Evolutionary conservation across 2,113 vertebrate genomes (phyloP).

Genomic region (Cyphomyrus plagiostoma): DNA sequence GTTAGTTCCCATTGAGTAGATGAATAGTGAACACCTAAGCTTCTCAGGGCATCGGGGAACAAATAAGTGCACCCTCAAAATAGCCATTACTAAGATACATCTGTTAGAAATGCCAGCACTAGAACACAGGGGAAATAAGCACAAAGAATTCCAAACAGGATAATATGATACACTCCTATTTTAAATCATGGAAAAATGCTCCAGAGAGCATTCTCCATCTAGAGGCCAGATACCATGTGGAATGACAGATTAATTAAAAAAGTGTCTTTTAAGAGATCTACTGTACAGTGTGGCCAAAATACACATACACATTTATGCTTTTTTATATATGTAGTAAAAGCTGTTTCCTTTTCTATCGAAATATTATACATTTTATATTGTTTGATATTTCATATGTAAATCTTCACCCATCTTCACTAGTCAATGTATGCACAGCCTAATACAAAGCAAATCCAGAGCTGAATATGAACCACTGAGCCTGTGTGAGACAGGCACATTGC

Average conservation of each 20-base stretch:
- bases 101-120: slow-evolving; percentile 12
- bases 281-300: neutral
- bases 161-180: slow-evolving; percentile 16
- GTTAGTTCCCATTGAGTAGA: slow-evolving; percentile 14
- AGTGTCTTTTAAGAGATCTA: neutral
- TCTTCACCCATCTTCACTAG: neutral
- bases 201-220: slow-evolving; percentile 10
- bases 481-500: neutral
- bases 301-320: neutral
- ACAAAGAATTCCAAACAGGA: slow-evolving; percentile 16
- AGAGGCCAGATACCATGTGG: neutral
- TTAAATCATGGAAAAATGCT: slow-evolving; percentile 16
- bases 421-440: neutral
- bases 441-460: neutral
- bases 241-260: slow-evolving; percentile 22
- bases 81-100: slow-evolving; percentile 17
- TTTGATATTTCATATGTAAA: neutral
- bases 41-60: slow-evolving; percentile 9
- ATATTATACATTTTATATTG: neutral
- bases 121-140: slow-evolving; percentile 19
- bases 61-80: slow-evolving; percentile 14
- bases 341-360: neutral
- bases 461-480: neutral
- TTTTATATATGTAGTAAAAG: neutral
- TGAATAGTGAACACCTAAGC: slow-evolving; percentile 11